Percentiles rank a stretch among this genome's conserved stretches.
Evolutionary conservation across 2,888 invertebrate genomes (phyloP).

Genomic region (Clitarchus hookeri): DNA sequence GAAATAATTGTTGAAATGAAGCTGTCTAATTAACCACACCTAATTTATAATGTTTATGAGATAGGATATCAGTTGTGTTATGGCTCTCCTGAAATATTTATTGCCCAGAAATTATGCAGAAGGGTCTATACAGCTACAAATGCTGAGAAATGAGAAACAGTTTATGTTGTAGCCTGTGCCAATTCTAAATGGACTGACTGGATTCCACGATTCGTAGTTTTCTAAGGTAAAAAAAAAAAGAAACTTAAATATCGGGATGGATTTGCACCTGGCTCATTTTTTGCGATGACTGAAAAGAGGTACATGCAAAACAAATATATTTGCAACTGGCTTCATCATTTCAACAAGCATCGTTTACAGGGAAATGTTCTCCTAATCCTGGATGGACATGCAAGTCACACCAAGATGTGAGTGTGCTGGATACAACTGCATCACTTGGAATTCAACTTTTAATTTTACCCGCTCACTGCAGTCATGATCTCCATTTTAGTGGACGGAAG

Average conservation of each 20-base stretch:
- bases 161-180: neutral
- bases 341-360: slow-evolving; percentile 3
- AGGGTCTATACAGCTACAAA: neutral
- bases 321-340: slow-evolving; percentile 1
- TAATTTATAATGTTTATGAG: slow-evolving; percentile 18
- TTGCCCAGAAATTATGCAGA: slow-evolving; percentile 10
- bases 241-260: neutral
- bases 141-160: slow-evolving; percentile 9
- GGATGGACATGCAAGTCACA: neutral
- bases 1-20: neutral
- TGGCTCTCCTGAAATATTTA: neutral
- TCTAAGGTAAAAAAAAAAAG: no score
- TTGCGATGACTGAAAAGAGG: neutral
- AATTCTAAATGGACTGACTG: no score
- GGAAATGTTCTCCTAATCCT: neutral
- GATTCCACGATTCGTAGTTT: no score
- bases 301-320: neutral
- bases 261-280: neutral
- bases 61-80: neutral
- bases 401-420: neutral
- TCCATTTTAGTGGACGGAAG: neutral
- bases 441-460: neutral
- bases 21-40: neutral
- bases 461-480: neutral
- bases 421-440: neutral